Evolutionary conservation across 2,888 invertebrate species (phyloP).

Genomic region (Aromia moschata): DNA sequence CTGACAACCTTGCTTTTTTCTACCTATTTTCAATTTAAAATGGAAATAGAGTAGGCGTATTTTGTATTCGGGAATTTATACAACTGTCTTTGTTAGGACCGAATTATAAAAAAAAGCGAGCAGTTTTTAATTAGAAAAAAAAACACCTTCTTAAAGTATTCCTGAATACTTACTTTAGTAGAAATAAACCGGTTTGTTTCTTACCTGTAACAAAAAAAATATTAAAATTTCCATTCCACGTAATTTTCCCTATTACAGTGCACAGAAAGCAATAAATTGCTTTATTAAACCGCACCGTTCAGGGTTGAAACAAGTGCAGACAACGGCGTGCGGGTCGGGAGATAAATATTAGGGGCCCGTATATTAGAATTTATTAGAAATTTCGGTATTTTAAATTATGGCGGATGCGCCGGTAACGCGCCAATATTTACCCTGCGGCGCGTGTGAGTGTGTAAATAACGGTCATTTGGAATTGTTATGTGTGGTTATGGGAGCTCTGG

Average conservation of each 20-base stretch:
- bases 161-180: too few species aligned
- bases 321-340: not conserved
- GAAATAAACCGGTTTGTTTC: not conserved
- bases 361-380: not conserved
- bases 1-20: too few species aligned
- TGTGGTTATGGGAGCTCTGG: too few species aligned
- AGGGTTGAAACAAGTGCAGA: not conserved
- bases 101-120: too few species aligned
- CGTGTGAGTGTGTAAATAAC: too few species aligned
- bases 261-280: not conserved
- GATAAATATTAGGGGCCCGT: not conserved
- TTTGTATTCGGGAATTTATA: too few species aligned
- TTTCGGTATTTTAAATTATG: not conserved
- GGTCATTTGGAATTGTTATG: too few species aligned
- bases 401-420: not conserved
- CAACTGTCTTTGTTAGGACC: too few species aligned
- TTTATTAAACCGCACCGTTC: not conserved
- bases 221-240: not conserved
- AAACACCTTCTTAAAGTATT: too few species aligned
- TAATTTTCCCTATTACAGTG: not conserved
- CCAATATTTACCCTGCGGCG: not conserved
- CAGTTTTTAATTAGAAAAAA: too few species aligned
- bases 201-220: slow-evolving; percentile 8
- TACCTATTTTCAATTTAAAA: too few species aligned
- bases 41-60: too few species aligned